These are phyloP conservation scores for Nymphalis urticae DNA, from an alignment of 2,888 invertebrate species.

Conservation along the genomic window DNA sequence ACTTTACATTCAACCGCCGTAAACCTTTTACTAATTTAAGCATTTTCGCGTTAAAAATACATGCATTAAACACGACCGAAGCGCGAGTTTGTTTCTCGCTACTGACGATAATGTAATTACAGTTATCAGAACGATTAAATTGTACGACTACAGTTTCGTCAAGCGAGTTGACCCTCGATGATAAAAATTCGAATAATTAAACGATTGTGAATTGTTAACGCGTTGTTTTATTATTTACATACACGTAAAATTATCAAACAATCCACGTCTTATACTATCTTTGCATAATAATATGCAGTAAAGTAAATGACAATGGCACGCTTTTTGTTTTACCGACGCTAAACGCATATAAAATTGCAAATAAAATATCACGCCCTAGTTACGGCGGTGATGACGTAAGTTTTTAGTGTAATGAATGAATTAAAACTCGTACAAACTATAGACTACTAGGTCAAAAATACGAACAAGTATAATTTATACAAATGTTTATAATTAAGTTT, in stretches of 20 bases:
- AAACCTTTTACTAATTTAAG: slow-evolving; percentile 68
- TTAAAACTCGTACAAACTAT: slow-evolving; percentile 22
- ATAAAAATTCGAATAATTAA: slow-evolving; percentile 68
- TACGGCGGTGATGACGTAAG: slow-evolving; percentile 41
- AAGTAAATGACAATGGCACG: slow-evolving; percentile 36
- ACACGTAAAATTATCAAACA: slow-evolving; percentile 20
- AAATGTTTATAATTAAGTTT: background rate
- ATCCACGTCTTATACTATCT: slow-evolving; percentile 19
- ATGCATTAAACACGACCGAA: slow-evolving; percentile 68
- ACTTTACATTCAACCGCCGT: slow-evolving; percentile 61
- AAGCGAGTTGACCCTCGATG: slow-evolving; percentile 54
- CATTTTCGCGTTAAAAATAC: slow-evolving; percentile 65
- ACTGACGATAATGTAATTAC: slow-evolving; percentile 67
- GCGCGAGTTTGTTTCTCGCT: slow-evolving; percentile 64
- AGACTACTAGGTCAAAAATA: background rate
- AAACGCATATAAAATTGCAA: slow-evolving; percentile 30
- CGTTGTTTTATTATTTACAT: slow-evolving; percentile 10
- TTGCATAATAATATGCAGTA: slow-evolving; percentile 26
- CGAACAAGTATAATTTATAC: background rate
- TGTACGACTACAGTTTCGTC: slow-evolving; percentile 71
- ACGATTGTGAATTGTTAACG: slow-evolving; percentile 53
- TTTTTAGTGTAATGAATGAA: slow-evolving; percentile 32
- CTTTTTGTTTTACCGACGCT: slow-evolving; percentile 25
- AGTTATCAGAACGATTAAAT: slow-evolving; percentile 72
- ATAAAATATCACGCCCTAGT: slow-evolving; percentile 47